A percentile compares a stretch with the other conserved stretches of the same genome.
Conservation (phyloP, 2,113 vertebrate species). For the Benitochromis conjunctus region DNA sequence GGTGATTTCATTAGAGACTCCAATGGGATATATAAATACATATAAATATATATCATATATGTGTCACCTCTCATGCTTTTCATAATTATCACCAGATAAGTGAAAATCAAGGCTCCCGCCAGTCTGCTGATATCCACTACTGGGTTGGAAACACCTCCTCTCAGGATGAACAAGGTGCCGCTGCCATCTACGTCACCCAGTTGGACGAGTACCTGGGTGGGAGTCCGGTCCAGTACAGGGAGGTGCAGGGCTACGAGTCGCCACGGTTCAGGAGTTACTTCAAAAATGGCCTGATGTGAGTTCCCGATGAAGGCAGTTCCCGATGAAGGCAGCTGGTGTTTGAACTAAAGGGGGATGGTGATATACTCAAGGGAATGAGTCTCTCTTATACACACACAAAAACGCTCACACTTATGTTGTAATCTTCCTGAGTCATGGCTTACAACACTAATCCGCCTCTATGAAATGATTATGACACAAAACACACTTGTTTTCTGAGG, state of each 20-base stretch:
- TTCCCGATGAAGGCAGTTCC: slow-evolving; percentile 29
- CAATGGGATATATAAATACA: not conserved
- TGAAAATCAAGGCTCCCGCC: slow-evolving; percentile 42
- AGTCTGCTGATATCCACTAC: slow-evolving; percentile 79
- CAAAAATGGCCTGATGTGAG: slow-evolving; percentile 85
- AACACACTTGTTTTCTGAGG: not conserved
- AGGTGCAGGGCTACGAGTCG: slow-evolving; percentile 82
- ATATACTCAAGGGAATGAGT: not conserved
- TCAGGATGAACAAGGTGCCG: slow-evolving; percentile 84
- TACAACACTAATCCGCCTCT: slow-evolving; percentile 26
- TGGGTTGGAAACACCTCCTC: slow-evolving; percentile 84
- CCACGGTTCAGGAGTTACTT: slow-evolving; percentile 85
- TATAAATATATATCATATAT: not conserved
- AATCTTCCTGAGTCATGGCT: slow-evolving; percentile 13
- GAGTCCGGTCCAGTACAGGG: slow-evolving; percentile 81
- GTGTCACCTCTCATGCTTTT: not conserved
- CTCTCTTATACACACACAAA: not conserved
- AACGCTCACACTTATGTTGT: not conserved
- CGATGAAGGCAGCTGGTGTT: not conserved
- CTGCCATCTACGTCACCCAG: slow-evolving; percentile 79
- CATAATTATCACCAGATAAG: slow-evolving; percentile 58
- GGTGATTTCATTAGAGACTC: not conserved
- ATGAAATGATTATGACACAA: slow-evolving; percentile 29
- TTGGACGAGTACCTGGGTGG: slow-evolving; percentile 77
- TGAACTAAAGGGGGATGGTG: not conserved